Base-by-base conservation (phyloP, 2,113 vertebrate genomes). In the Ia io region DNA sequence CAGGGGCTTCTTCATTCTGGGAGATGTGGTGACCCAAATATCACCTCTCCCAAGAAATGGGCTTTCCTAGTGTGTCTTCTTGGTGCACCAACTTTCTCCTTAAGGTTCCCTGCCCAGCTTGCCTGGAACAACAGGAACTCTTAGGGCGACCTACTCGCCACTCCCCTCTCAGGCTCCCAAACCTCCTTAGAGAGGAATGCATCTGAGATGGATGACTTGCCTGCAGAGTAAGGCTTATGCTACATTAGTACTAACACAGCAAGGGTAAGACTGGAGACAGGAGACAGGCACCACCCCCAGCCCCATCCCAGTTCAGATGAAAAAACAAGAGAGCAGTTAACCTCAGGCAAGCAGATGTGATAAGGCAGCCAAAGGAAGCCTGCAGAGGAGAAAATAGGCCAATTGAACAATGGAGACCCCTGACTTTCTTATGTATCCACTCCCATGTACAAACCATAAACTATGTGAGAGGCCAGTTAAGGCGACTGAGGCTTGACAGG, bases 271-370 rank as follows among this genome's bases (percentile, higher is more conserved):
- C 35, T 12, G 42, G 32, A 90, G 40, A 88, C 6, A 77, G 70
- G 10, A 4, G 12, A 20, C n/a, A 77, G 74, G 30, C 25, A 18
- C 32, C 14, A 25, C 20, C 12, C 11, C 5, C 37, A 12, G 49
- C 32, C 22, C 16, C 28, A 44, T 49, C 9, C 32, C 30, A 16
- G 49, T 73, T 84, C 69, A 95, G 51, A 63, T 69, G 78, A 88
- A 95, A 95, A 11, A 95, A 93, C 13, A 56, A 94, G 59, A 92
- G 37, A 84, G 44, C 65, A 80, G 22, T 25, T 67, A 89, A 85
- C 20, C 53, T 49, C 67, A 86, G 40, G 40, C 53, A 90, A 79
- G 76, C 10, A 86, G 80, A 74, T 13, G 4, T 77, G 74, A 56
- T 32, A 82, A 35, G 22, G 12, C 3, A 84, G 73, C 30, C 4